These are phyloP conservation scores for Tenodera sinensis DNA, from an alignment of 2,888 invertebrate genomes.

Conservation along the genomic window DNA sequence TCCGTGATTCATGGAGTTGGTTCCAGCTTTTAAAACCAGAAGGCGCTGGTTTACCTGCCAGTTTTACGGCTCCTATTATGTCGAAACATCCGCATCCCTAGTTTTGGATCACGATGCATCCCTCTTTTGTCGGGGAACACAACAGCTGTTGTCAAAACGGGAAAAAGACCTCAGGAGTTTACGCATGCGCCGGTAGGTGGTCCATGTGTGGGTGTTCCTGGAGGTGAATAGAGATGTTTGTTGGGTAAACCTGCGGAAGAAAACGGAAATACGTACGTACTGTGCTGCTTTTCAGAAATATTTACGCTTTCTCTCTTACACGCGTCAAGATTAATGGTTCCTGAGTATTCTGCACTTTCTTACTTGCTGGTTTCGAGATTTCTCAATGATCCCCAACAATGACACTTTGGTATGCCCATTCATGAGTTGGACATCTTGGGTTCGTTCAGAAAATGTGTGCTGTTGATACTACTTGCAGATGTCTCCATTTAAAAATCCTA, in stretches of 20 bases:
- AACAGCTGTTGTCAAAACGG: not conserved
- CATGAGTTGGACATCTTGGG: no score
- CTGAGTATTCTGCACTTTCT: not conserved
- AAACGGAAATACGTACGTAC: not conserved
- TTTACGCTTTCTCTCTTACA: not conserved
- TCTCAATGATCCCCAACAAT: no score
- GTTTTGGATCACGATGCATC: not conserved
- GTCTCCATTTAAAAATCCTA: no score
- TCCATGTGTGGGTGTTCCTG: not conserved
- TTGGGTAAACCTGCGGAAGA: not conserved
- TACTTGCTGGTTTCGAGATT: not conserved
- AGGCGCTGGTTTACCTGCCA: not conserved
- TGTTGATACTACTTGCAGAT: no score
- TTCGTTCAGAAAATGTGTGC: no score
- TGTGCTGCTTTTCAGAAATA: not conserved
- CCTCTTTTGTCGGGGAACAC: not conserved
- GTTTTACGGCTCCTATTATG: not conserved
- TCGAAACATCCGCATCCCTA: not conserved
- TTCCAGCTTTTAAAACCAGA: not conserved
- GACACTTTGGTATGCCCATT: no score
- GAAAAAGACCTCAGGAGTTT: not conserved
- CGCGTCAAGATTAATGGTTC: not conserved
- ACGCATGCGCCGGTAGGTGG: not conserved
- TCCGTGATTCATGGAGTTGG: not conserved
- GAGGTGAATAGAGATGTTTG: not conserved